These are phyloP conservation scores for Nemoura dubitans DNA, from an alignment of 2,888 invertebrate species.

Conservation along the genomic window DNA sequence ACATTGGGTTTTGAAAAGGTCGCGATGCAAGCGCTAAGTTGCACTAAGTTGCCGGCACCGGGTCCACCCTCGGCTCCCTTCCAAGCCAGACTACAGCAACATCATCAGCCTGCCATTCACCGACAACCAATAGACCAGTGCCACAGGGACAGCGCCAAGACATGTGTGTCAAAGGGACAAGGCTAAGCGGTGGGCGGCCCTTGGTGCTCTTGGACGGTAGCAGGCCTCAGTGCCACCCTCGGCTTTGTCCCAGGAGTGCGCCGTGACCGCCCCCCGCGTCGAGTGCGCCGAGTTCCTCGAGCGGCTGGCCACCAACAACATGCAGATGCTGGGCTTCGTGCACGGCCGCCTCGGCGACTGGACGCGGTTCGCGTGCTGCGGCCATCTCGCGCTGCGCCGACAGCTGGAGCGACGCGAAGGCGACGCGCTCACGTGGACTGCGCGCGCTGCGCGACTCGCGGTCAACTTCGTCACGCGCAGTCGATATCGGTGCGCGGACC, in stretches of 20 bases:
- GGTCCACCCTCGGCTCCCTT: no score
- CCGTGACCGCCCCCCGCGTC: neutral
- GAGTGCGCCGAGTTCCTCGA: constrained; percentile 61
- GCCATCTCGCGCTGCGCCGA: constrained; percentile 66
- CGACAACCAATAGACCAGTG: no score
- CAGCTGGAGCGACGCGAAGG: constrained; percentile 68
- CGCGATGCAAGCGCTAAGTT: no score
- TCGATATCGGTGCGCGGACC: constrained; percentile 52
- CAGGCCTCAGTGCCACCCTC: no score
- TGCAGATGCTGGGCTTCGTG: constrained; percentile 70
- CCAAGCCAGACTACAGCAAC: no score
- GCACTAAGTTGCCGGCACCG: no score
- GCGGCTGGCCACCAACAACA: constrained; percentile 68
- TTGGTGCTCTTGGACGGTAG: no score
- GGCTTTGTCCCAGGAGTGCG: neutral
- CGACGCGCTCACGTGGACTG: constrained; percentile 68
- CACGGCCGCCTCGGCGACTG: constrained; percentile 66
- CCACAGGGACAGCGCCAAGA: no score
- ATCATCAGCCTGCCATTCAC: no score
- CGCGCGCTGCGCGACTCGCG: constrained; percentile 65
- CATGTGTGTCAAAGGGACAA: no score
- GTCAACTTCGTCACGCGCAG: constrained; percentile 61
- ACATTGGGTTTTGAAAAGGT: no score
- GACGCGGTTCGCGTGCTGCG: constrained; percentile 65
- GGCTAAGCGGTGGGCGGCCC: no score